These are phyloP conservation scores for Drosophila prostipennis DNA, from an alignment of 2,888 invertebrate species.

Conservation along the genomic window DNA sequence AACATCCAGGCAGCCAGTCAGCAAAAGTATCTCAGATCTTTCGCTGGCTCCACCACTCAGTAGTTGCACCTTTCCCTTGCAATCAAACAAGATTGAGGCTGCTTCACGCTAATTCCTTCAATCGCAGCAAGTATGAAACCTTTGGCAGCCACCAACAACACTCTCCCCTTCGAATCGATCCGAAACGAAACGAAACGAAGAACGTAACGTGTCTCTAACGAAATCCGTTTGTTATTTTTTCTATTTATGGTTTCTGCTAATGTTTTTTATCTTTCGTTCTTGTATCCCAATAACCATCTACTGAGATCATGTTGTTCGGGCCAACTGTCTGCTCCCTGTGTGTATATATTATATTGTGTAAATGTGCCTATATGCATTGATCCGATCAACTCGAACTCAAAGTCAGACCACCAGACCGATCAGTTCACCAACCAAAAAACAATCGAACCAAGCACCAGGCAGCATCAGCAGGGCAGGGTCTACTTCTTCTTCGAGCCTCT, in stretches of 20 bases:
- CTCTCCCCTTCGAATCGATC: neutral
- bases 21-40: conserved; percentile 7
- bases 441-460: conserved; percentile 33
- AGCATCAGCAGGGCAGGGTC: conserved; percentile 29
- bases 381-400: conserved; percentile 29
- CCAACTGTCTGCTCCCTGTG: conserved; percentile 24
- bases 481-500: conserved; percentile 12
- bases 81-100: conserved; percentile 34
- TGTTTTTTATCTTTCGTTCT: conserved; percentile 20
- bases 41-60: conserved; percentile 24
- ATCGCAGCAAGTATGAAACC: conserved; percentile 44
- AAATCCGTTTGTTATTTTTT: conserved; percentile 26
- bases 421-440: conserved; percentile 4
- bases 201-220: conserved; percentile 23
- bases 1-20: conserved; percentile 16
- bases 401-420: conserved; percentile 24
- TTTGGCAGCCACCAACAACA: conserved; percentile 15
- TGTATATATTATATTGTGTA: conserved; percentile 6
- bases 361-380: conserved; percentile 33
- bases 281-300: conserved; percentile 31
- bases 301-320: conserved; percentile 35
- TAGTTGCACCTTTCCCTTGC: conserved; percentile 42
- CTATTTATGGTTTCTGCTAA: conserved; percentile 33
- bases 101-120: conserved; percentile 41
- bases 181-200: neutral